Evolutionary conservation across 2,888 invertebrate species (phyloP), one percentile per base, ranked within the genome.

Genomic region (Myathropa florea): DNA sequence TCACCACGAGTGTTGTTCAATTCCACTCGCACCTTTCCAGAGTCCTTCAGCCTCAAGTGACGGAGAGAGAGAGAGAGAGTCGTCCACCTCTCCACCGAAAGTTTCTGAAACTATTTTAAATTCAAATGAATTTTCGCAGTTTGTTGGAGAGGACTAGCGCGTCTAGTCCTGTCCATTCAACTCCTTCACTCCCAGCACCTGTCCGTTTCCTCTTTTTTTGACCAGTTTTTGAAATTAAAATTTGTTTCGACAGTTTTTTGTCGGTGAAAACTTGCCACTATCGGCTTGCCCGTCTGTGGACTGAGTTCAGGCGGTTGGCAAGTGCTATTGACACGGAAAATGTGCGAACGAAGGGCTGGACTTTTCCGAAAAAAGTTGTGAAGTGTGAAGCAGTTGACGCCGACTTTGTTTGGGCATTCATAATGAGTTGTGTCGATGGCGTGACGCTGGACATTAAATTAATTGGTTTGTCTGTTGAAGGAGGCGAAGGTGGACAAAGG

Each of bases 171-270:
- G 30, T 7, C 10, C 30, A 2, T 10, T 30, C 30, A 30, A 33
- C 33, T 33, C 33, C 12, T 12, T 33, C 33, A 12, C 12, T 33
- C 7, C 9, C 12, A 10, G 33, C 12, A 12, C 33, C 33, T 33
- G 33, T 33, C 36, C 14, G 36, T 39, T 39, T n/a, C 12, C 28
- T 10, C 3, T 39, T n/a, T n/a, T 39, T 39, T 39, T 63, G 7
- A n/a, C 18, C 24, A 21, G 26, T 30, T 60, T 61, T 61, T 57
- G 70, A 57, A 70, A 78, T 70, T 70, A 70, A 70, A 78, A 78
- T 70, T 63, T 78, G 78, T 78, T 78, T 71, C 78, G 70, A 71
- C 78, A 78, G 68, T 53, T 77, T 77, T 64, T 30, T 14, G 26
- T n/a, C n/a, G n/a, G n/a, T 21, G 12, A 12, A 33, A 33, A 12